These are phyloP conservation scores for Acleris holmiana DNA, from an alignment of 2,888 invertebrate species.

Conservation along the genomic window DNA sequence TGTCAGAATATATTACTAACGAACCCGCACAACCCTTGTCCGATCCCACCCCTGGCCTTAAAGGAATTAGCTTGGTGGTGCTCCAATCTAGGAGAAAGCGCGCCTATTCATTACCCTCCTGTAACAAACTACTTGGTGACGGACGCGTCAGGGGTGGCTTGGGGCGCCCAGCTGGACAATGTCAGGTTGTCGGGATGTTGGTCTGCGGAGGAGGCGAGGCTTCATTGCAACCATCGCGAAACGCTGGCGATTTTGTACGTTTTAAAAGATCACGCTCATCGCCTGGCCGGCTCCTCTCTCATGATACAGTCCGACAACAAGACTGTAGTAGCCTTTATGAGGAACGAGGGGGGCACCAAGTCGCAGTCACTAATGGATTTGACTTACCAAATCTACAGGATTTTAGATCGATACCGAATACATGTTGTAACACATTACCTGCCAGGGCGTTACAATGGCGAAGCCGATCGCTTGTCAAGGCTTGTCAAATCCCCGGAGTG, in stretches of 20 bases:
- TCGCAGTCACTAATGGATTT: not conserved
- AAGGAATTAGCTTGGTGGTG: not conserved
- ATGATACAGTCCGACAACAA: not conserved
- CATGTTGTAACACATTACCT: too few species aligned
- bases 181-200: not conserved
- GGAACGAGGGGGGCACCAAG: not conserved
- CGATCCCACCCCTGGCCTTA: not conserved
- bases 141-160: not conserved
- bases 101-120: not conserved
- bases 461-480: conserved; percentile 5
- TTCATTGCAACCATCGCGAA: not conserved
- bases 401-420: too few species aligned
- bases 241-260: not conserved
- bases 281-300: not conserved
- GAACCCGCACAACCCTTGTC: not conserved
- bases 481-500: not conserved
- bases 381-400: too few species aligned
- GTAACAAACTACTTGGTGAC: not conserved
- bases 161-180: not conserved
- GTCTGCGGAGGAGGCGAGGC: not conserved
- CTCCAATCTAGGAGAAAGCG: not conserved
- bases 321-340: not conserved
- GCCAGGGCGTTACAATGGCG: conserved; percentile 2
- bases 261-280: conserved; percentile 1
- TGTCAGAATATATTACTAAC: not conserved